phyloP scores from a whole-genome alignment of 2,797 vertebrate species.

The Acanthurus tractus region DNA sequence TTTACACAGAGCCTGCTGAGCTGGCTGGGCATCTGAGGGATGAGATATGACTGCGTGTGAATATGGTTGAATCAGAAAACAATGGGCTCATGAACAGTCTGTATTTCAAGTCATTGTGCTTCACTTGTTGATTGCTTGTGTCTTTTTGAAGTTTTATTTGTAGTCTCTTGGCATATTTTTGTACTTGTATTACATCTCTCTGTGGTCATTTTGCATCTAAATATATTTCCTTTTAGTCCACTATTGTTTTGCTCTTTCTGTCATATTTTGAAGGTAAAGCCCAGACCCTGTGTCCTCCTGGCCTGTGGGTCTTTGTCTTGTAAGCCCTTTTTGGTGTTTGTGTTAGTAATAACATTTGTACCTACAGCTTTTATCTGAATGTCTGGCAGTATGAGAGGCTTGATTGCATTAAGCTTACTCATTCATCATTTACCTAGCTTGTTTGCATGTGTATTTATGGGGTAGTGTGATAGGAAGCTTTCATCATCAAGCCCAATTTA shows the following conservation, averaged over 20 bases:
- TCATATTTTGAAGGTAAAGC: not conserved
- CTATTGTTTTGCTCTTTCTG: not conserved
- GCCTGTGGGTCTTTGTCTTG: not conserved
- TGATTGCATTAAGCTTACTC: too few relatives aligned
- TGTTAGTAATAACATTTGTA: too few relatives aligned
- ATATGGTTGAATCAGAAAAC: not conserved
- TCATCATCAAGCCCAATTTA: conserved; percentile 7
- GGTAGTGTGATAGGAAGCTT: not conserved
- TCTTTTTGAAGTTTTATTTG: too few relatives aligned
- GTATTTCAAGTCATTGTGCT: too few relatives aligned
- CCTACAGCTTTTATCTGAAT: not conserved
- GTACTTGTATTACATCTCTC: not conserved
- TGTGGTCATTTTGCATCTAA: not conserved
- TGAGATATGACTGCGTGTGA: conserved; percentile 24
- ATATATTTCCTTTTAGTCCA: not conserved
- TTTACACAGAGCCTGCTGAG: conserved; percentile 94
- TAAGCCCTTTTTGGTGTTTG: not conserved
- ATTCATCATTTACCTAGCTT: not conserved
- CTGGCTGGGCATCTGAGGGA: conserved; percentile 86
- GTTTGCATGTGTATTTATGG: conserved; percentile 20
- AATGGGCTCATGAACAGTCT: not conserved
- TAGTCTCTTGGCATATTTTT: not conserved
- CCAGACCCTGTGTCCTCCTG: not conserved
- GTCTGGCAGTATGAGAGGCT: conserved; percentile 14
- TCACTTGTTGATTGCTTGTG: too few relatives aligned